Evolutionary conservation across 2,888 invertebrate genomes (phyloP).

Genomic region (Leptothorax acervorum): DNA sequence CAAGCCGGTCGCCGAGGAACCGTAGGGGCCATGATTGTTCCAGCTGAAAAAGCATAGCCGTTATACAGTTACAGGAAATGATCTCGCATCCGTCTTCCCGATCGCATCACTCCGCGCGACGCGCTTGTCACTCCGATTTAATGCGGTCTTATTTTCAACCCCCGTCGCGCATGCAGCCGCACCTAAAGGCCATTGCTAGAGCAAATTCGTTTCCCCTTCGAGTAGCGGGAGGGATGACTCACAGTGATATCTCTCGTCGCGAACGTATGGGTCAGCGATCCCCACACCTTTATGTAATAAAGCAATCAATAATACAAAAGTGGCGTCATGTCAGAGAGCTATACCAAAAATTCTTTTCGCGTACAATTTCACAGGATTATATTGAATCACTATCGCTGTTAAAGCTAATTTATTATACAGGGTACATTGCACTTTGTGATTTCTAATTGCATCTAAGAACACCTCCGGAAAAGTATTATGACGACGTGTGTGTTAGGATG

Average conservation of each 20-base stretch:
- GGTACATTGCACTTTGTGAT: neutral
- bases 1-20: slow-evolving; percentile 59
- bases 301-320: slow-evolving; percentile 9
- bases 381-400: neutral
- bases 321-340: neutral
- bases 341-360: neutral
- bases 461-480: neutral
- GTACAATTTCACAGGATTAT: neutral
- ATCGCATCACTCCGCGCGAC: slow-evolving; percentile 62
- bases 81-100: slow-evolving; percentile 61
- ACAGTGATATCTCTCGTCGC: neutral
- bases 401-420: neutral
- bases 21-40: slow-evolving; percentile 62
- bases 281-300: neutral
- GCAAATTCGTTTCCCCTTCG: slow-evolving; percentile 27
- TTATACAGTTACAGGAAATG: slow-evolving; percentile 71
- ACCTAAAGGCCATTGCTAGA: slow-evolving; percentile 11
- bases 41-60: slow-evolving; percentile 70
- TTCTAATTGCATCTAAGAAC: slow-evolving; percentile 12
- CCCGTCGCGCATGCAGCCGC: slow-evolving; percentile 22
- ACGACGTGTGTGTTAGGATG: neutral
- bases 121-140: slow-evolving; percentile 41
- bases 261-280: neutral
- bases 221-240: slow-evolving; percentile 16
- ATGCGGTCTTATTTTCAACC: slow-evolving; percentile 34